phyloP scores from a whole-genome alignment of 2,113 vertebrate genomes.

The Zosterops lateralis region DNA sequence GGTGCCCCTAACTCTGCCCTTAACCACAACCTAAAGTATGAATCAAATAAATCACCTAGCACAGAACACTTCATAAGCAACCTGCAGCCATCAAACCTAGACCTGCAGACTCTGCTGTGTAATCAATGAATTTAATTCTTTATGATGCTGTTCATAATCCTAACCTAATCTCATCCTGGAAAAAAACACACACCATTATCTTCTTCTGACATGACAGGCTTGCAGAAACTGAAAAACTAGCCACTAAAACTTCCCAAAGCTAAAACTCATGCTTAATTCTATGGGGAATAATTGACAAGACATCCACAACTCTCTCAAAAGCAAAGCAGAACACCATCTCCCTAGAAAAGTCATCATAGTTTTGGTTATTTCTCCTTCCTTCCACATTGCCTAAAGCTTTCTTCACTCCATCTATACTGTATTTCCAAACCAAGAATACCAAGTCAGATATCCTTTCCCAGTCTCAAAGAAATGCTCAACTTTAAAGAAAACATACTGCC shows the following conservation, averaged over 20 bases:
- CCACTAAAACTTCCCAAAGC: not conserved
- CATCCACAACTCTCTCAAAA: not conserved
- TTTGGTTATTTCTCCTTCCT: not conserved
- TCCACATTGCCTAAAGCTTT: accelerated
- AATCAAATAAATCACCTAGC: not conserved
- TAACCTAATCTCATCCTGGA: not conserved
- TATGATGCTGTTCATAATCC: not conserved
- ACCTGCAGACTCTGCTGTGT: not conserved
- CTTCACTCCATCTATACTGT: not conserved
- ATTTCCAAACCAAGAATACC: not conserved
- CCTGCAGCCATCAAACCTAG: not conserved
- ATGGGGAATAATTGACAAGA: not conserved
- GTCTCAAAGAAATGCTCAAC: not conserved
- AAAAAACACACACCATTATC: not conserved
- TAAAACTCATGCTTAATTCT: not conserved
- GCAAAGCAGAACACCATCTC: not conserved
- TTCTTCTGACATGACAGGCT: not conserved
- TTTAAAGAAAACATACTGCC: not conserved
- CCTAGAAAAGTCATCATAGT: not conserved
- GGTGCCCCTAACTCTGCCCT: not conserved
- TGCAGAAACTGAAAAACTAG: not conserved
- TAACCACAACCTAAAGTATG: not conserved
- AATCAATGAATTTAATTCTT: not conserved
- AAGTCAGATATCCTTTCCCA: not conserved
- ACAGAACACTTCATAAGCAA: not conserved